Conservation (phyloP, 1,140 invertebrate species). For the Zaprionus gabonicus region DNA sequence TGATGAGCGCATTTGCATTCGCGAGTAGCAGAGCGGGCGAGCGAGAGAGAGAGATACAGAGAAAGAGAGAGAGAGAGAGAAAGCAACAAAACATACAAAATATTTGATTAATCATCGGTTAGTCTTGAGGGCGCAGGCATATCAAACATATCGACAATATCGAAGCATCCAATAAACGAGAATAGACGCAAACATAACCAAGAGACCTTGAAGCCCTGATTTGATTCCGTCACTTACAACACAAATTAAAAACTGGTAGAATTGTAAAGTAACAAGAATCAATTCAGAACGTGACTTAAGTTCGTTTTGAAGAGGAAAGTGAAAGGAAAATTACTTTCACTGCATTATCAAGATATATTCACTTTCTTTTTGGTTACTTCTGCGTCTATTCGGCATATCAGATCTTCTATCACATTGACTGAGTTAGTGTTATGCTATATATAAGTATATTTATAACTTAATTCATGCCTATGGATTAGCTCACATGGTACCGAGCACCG, state of each 20-base stretch:
- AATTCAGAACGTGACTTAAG: neutral
- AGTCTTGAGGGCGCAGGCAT: conserved; percentile 51
- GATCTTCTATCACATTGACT: conserved; percentile 16
- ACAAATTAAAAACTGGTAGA: neutral
- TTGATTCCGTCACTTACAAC: no score
- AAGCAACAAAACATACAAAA: conserved; percentile 77
- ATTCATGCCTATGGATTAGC: conserved; percentile 50
- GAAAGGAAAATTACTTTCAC: neutral
- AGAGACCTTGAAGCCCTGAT: neutral
- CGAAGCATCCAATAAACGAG: conserved; percentile 16
- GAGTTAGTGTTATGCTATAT: conserved; percentile 35
- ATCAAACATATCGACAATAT: conserved; percentile 32
- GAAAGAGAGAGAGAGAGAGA: conserved; percentile 55
- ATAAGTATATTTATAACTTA: conserved; percentile 40
- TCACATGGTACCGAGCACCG: neutral
- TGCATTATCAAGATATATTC: no score
- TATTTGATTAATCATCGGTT: conserved; percentile 64
- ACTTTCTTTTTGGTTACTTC: neutral
- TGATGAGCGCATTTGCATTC: conserved; percentile 68
- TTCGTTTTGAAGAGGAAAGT: neutral
- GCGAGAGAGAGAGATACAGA: conserved; percentile 48
- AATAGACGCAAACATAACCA: conserved; percentile 5
- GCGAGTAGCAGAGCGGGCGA: conserved; percentile 39
- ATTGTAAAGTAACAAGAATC: neutral
- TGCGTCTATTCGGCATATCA: neutral